Conservation (phyloP, 2,113 vertebrate species). For the Himantopus leucocephalus region DNA sequence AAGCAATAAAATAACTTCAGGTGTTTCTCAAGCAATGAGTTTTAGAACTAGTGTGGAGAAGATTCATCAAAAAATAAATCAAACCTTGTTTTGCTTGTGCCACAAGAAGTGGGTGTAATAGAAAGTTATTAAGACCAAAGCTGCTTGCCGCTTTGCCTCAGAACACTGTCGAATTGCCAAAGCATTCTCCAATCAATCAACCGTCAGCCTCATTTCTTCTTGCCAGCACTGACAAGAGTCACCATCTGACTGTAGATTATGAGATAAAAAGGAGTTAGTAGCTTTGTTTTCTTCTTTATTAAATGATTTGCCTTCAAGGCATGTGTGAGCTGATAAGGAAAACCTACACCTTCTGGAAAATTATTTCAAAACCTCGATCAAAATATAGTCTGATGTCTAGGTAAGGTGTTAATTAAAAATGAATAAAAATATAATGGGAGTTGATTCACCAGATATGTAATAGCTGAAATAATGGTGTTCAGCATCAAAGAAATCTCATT, state of each 20-base stretch:
- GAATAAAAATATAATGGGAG: neutral
- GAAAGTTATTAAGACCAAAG: slow-evolving; percentile 72
- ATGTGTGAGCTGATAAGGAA: neutral
- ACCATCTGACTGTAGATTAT: slow-evolving; percentile 27
- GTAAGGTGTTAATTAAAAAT: neutral
- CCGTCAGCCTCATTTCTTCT: neutral
- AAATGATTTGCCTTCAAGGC: slow-evolving; percentile 1
- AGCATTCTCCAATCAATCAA: slow-evolving; percentile 52
- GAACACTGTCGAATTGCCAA: slow-evolving; percentile 8
- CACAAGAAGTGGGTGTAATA: slow-evolving; percentile 55
- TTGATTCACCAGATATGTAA: neutral
- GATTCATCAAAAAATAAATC: slow-evolving; percentile 78
- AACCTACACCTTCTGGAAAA: neutral
- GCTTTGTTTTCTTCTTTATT: neutral
- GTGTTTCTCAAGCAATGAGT: slow-evolving; percentile 59
- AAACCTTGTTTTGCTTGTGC: slow-evolving; percentile 69
- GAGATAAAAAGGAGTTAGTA: neutral
- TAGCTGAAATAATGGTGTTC: neutral
- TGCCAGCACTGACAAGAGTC: neutral
- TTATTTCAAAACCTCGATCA: neutral
- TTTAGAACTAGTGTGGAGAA: slow-evolving; percentile 63
- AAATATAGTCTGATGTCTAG: neutral
- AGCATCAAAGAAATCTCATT: neutral
- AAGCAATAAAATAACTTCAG: slow-evolving; percentile 70
- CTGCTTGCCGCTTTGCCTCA: slow-evolving; percentile 5